Conservation (phyloP, 2,888 invertebrate species). For the Pteria penguin region DNA sequence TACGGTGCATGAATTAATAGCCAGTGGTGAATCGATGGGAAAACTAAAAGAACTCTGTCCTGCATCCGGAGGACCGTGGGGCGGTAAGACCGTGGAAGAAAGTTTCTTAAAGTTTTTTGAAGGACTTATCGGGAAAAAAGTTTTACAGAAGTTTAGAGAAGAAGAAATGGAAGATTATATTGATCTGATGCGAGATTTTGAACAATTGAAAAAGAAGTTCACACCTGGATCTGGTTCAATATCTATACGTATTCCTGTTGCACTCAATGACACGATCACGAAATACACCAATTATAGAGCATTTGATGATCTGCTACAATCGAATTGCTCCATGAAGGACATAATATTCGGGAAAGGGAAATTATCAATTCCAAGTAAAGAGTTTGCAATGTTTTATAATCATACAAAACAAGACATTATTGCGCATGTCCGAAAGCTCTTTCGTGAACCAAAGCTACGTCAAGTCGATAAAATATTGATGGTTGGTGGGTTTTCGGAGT, state of each 20-base stretch:
- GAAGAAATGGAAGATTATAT: constrained; percentile 9
- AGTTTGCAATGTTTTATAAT: background rate
- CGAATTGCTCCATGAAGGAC: background rate
- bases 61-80: constrained; percentile 1
- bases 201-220: background rate
- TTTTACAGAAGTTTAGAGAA: background rate
- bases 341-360: background rate
- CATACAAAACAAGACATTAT: background rate
- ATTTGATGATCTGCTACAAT: background rate
- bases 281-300: background rate
- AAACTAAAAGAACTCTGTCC: background rate
- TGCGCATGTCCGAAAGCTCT: background rate
- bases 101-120: background rate
- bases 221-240: background rate
- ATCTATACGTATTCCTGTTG: background rate
- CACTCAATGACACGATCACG: background rate
- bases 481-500: constrained; percentile 10
- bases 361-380: background rate
- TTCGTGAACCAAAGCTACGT: background rate
- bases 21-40: background rate
- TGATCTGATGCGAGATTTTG: background rate
- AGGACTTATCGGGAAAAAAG: background rate
- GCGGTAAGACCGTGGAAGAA: background rate
- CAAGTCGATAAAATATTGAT: background rate
- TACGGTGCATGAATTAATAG: background rate